A percentile compares a stretch with the other conserved stretches of the same genome.
Conservation (phyloP, 2,113 vertebrate genomes). For the Gnathonemus echidnorhynchus region DNA sequence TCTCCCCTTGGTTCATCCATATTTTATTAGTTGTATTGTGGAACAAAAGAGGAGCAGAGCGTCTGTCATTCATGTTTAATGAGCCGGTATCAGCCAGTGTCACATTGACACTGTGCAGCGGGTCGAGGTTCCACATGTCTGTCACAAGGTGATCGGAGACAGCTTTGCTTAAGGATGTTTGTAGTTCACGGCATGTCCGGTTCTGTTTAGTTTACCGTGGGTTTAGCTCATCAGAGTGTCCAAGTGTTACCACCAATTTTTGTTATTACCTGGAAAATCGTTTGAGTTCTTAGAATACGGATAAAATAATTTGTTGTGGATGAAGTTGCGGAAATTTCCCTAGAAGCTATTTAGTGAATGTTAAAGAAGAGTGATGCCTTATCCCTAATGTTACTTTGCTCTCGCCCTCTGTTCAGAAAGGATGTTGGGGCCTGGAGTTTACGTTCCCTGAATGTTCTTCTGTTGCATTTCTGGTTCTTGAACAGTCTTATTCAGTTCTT, state of each 20-base stretch:
- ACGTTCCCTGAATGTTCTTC: neutral
- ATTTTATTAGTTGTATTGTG: constrained; percentile 6
- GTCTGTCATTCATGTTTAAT: constrained; percentile 3
- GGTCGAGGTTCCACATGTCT: neutral
- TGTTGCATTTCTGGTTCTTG: neutral
- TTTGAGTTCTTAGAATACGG: neutral
- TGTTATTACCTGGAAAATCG: neutral
- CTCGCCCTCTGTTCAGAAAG: neutral
- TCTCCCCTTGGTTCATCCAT: neutral
- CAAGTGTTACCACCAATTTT: neutral
- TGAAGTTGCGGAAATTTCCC: neutral
- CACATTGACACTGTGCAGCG: neutral
- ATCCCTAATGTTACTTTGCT: neutral
- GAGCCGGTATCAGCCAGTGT: neutral
- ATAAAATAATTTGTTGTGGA: neutral
- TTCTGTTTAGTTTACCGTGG: neutral
- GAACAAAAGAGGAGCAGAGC: neutral
- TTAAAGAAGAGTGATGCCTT: neutral
- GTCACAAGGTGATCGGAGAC: neutral
- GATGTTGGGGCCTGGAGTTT: neutral
- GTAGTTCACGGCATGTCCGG: neutral
- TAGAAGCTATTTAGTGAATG: neutral
- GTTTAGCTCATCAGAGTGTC: neutral
- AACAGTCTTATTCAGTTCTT: neutral
- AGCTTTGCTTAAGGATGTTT: neutral